Evolutionary conservation across 2,888 invertebrate species (phyloP), one percentile per base, ranked within the genome.

Genomic region (Drosophila nigritarsus): DNA sequence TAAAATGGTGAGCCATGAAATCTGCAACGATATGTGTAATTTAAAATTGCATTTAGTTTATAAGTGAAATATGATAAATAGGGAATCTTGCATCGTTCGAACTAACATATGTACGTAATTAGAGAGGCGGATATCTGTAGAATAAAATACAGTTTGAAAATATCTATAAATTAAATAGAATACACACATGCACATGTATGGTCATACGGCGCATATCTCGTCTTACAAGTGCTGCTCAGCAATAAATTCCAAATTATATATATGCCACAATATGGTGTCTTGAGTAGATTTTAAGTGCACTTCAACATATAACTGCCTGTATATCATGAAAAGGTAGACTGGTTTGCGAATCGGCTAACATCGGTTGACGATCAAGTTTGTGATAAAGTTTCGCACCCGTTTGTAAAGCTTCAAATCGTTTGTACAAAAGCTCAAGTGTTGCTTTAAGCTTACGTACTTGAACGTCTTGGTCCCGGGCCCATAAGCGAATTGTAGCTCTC

Each of bases 381-480:
- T 20, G 40, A 29, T 48, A 20, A 24, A 54, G 64, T 58, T 64
- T 63, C 40, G n/a, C 18, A 51, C 48, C 56, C 56, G 29, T 56
- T 42, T 20, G 38, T 13, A 73, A 73, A 73, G 74, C 74, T 66
- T 40, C 30, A 40, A 45, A 45, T 38, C 66, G 51, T 53, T 60
- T 40, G 45, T 65, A 27, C n/a, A 30, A 56, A 73, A 73, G 69
- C 67, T 69, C 34, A 49, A 54, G 34, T 24, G 20, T 20, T 42
- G 69, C 69, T 62, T 36, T 49, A 74, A 73, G 73, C 75, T 74
- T 34, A 62, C 42, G 30, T 30, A 58, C 18, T 40, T 11, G 45
- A 50, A 48, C 48, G 36, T 27, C 67, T 67, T 32, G 24, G 36
- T 8, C 45, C 42, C 45, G 24, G n/a, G 20, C 30, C 68, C 53